A percentile compares a stretch with the other conserved stretches of the same genome.
Evolutionary conservation across 2,797 vertebrate genomes (phyloP).

Genomic region (Scarus forsteni): DNA sequence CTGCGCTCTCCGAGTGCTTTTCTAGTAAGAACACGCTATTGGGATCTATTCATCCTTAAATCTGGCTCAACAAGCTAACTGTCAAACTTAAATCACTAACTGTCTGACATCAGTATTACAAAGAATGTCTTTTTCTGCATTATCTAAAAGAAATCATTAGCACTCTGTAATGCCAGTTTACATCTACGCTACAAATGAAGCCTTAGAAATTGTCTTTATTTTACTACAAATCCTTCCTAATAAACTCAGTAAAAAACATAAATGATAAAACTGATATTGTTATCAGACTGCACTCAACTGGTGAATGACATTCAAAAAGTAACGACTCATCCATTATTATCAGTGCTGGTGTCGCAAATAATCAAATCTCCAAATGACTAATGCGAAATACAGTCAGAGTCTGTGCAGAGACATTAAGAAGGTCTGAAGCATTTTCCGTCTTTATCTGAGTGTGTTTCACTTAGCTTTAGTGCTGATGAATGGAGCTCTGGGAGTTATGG

Average conservation of each 20-base stretch:
- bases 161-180: too few species aligned
- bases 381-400: constrained; percentile 13
- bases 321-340: constrained; percentile 8
- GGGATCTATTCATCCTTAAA: too few species aligned
- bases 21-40: too few species aligned
- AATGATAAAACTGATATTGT: not conserved
- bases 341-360: not conserved
- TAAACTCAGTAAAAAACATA: not conserved
- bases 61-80: too few species aligned
- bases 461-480: constrained; percentile 76
- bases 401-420: constrained; percentile 19
- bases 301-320: not conserved
- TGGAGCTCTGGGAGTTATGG: constrained; percentile 80
- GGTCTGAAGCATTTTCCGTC: constrained; percentile 48
- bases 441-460: constrained; percentile 69
- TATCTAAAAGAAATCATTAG: too few species aligned
- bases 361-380: not conserved
- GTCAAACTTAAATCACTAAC: too few species aligned
- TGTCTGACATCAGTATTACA: too few species aligned
- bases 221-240: not conserved
- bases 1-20: too few species aligned
- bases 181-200: not conserved
- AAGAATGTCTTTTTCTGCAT: too few species aligned
- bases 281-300: not conserved
- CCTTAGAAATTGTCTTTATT: not conserved